These are phyloP conservation scores for Papilio xuthus DNA, from an alignment of 1,140 invertebrate genomes.

Conservation along the genomic window DNA sequence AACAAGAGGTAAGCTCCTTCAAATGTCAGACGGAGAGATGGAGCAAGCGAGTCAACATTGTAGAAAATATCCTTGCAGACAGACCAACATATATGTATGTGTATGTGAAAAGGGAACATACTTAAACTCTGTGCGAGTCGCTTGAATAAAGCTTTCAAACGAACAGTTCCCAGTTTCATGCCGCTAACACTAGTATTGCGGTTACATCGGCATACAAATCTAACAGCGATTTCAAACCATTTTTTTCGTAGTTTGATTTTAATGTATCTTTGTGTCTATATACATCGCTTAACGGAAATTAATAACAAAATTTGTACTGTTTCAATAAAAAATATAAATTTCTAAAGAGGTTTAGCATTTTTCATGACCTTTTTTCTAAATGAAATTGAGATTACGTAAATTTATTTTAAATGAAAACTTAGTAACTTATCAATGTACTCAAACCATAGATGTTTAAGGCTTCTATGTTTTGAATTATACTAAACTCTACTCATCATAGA, in stretches of 20 bases:
- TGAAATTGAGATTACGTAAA: too few relatives aligned
- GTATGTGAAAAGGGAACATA: slow-evolving; percentile 39
- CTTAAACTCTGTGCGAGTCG: slow-evolving; percentile 29
- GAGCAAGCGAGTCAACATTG: slow-evolving; percentile 31
- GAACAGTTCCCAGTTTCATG: slow-evolving; percentile 54
- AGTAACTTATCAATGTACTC: not conserved
- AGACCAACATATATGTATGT: slow-evolving; percentile 40
- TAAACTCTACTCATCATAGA: too few relatives aligned
- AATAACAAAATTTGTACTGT: not conserved
- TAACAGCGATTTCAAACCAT: not conserved
- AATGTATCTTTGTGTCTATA: too few relatives aligned
- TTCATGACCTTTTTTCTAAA: too few relatives aligned
- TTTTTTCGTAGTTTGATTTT: not conserved
- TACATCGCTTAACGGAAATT: not conserved
- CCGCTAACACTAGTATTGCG: slow-evolving; percentile 42
- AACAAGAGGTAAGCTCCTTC: slow-evolving; percentile 11
- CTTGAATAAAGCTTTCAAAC: slow-evolving; percentile 59
- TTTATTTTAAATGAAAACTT: not conserved
- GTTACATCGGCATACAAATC: slow-evolving; percentile 8
- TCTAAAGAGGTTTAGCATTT: too few relatives aligned
- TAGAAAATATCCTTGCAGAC: slow-evolving; percentile 29
- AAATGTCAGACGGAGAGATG: slow-evolving; percentile 28
- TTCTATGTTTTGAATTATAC: not conserved
- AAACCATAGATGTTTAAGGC: not conserved
- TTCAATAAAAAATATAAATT: not conserved